These are phyloP conservation scores for Erebia aethiops DNA, from an alignment of 2,888 invertebrate species.

Conservation along the genomic window DNA sequence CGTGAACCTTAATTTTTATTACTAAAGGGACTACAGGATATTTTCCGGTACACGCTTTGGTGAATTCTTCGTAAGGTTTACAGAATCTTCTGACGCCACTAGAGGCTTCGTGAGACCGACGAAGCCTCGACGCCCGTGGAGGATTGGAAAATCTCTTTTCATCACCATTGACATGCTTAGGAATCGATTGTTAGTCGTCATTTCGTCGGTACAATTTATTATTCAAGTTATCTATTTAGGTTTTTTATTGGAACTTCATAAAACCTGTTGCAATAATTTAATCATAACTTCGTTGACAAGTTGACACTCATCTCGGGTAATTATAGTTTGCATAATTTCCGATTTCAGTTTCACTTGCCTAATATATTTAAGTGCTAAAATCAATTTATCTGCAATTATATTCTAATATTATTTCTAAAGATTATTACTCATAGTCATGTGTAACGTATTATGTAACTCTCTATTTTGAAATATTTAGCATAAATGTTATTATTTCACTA, in stretches of 20 bases:
- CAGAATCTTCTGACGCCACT: not conserved
- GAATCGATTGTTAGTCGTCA: no score
- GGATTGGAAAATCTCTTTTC: not conserved
- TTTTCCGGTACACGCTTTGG: not conserved
- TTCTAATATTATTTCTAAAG: not conserved
- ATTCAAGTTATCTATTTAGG: not conserved
- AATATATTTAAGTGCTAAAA: conserved; percentile 12
- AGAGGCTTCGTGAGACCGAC: not conserved
- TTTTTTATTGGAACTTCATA: conserved; percentile 1
- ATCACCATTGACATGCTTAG: not conserved
- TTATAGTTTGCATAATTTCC: conserved; percentile 13
- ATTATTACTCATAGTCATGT: conserved; percentile 4
- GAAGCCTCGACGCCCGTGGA: no score
- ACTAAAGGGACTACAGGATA: not conserved
- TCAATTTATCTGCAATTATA: conserved; percentile 8
- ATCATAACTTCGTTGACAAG: conserved; percentile 10
- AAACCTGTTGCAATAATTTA: conserved; percentile 1
- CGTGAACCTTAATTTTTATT: not conserved
- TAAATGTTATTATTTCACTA: no score
- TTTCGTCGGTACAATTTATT: not conserved
- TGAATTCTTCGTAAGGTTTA: not conserved
- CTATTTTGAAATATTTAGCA: not conserved
- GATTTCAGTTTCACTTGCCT: conserved; percentile 8
- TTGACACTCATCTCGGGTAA: conserved; percentile 8
- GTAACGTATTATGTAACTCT: not conserved